These are phyloP conservation scores for Cotesia congregata DNA, from an alignment of 2,888 invertebrate species.

Conservation along the genomic window DNA sequence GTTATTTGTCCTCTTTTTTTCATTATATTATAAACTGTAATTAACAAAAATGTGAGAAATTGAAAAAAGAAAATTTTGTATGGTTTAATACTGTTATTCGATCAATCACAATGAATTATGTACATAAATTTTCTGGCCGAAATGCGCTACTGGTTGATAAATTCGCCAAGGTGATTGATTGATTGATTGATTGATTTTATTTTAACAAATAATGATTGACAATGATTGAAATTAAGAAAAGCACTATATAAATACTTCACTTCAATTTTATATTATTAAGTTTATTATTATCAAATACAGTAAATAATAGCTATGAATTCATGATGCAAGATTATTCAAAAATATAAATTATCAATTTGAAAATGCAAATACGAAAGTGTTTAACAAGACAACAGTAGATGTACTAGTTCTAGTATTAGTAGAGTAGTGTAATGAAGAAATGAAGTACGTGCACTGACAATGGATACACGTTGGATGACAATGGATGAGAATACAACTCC, in stretches of 20 bases:
- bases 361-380: neutral
- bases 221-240: neutral
- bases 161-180: too few relatives aligned
- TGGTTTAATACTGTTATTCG: neutral
- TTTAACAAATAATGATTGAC: neutral
- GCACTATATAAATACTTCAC: neutral
- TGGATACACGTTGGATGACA: neutral
- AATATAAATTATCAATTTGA: neutral
- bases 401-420: neutral
- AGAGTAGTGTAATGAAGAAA: slow-evolving; percentile 23
- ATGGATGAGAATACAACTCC: slow-evolving; percentile 39
- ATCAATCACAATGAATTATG: neutral
- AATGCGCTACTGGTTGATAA: too few relatives aligned
- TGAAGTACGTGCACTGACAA: neutral
- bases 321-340: neutral
- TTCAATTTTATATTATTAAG: neutral
- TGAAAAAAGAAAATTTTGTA: neutral
- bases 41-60: too few relatives aligned
- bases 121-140: neutral
- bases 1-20: too few relatives aligned
- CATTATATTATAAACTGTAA: too few relatives aligned
- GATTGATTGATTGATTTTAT: neutral
- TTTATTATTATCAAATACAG: neutral
- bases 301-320: neutral
- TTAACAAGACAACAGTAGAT: neutral